Conservation (phyloP, 2,888 invertebrate genomes). For the Thalpophila matura region DNA sequence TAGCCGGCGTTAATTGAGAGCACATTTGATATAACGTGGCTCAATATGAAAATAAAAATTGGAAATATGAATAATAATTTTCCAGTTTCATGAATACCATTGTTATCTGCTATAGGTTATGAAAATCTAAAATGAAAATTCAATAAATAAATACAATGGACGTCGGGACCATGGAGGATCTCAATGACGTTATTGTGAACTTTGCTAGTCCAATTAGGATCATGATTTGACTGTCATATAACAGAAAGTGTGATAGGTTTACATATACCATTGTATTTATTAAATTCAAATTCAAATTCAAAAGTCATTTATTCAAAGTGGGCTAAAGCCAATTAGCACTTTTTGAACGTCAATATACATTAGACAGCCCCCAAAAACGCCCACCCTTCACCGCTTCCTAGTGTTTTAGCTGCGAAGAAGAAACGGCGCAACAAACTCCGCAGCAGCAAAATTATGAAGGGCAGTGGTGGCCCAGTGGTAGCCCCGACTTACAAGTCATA, state of each 20-base stretch:
- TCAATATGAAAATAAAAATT: constrained; percentile 37
- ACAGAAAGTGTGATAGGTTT: neutral
- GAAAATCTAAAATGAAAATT: constrained; percentile 21
- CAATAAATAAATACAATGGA: constrained; percentile 20
- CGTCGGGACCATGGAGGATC: neutral
- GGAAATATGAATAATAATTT: constrained; percentile 21
- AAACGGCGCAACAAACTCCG: too few relatives aligned
- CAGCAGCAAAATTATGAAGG: too few relatives aligned
- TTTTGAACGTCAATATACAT: too few relatives aligned
- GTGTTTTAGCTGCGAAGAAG: too few relatives aligned
- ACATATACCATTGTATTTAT: too few relatives aligned
- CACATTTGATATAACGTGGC: constrained; percentile 36
- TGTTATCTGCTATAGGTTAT: constrained; percentile 19
- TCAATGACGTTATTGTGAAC: constrained; percentile 3
- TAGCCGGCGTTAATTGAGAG: constrained; percentile 48
- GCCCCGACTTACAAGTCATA: too few relatives aligned
- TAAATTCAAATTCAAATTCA: too few relatives aligned
- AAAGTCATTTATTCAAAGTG: too few relatives aligned
- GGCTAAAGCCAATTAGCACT: too few relatives aligned
- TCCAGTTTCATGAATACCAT: constrained; percentile 12
- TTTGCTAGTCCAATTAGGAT: neutral
- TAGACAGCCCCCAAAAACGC: too few relatives aligned
- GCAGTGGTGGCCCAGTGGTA: too few relatives aligned
- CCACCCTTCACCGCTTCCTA: too few relatives aligned
- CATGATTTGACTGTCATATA: neutral